Base-by-base conservation (phyloP, 2,113 vertebrate species). In the Hypocryptadius cinnamomeus region DNA sequence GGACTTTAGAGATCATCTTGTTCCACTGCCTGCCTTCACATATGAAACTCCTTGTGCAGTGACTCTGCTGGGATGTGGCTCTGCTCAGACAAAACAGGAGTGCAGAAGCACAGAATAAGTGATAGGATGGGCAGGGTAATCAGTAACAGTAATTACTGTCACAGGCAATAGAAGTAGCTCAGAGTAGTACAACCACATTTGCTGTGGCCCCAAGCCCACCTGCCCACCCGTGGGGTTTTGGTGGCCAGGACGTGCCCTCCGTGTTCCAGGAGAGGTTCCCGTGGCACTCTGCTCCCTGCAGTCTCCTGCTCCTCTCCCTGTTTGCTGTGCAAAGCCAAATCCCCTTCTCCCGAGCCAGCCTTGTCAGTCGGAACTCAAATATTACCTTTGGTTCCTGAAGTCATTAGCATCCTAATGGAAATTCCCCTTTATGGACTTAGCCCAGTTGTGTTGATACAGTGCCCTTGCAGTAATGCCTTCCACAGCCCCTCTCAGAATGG, bases 351-450 rank as follows among this genome's bases (percentile, higher is more conserved):
- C 39, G 5, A 40, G 39, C 15, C 24, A 76, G 81, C 63, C 70
- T 35, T 51, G 79, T 87, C 82, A 50, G 85, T 53, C 25, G 13
- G 68, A 92, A 4, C 82, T 96, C 90, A 82, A 79, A 90, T 88
- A 88, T 88, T 93, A 33, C 92, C 90, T 87, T 68, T 88, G 81
- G 15, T 83, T 86, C 50, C 92, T 80, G 71, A 57, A 91, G 85
- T 83, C 87, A 83, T 96, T 91, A 91, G 88, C 92, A 93, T 95
- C 94, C 85, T 91, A 82, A 91, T 95, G 94, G 94, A 91, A 95
- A 94, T 77, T 63, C 71, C 27, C 20, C n/a, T 73, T 93, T 76
- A 83, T 70, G 79, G 94, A 72, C 91, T 83, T 69, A 53, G 25
- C 80, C 80, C 68, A 23, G 9, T 80, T 85, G 76, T 93, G 86